Evolutionary conservation across 1,140 invertebrate species (phyloP).

Genomic region (Lordiphosa clarofinis): DNA sequence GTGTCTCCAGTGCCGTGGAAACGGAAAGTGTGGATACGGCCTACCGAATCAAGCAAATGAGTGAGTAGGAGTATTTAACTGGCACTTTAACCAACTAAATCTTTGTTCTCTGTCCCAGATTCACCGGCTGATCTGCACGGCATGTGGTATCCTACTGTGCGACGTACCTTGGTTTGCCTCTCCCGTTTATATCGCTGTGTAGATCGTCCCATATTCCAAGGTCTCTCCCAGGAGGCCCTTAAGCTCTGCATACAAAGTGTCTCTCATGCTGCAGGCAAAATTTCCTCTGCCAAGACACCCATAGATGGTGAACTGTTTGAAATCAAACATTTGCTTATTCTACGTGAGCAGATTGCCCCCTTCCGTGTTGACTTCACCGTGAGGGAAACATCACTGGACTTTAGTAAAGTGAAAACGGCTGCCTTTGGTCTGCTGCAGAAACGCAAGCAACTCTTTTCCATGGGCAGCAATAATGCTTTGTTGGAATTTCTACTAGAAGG

Average conservation of each 20-base stretch:
- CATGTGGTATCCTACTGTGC: conserved; percentile 99
- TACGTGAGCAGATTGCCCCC: conserved; percentile 98
- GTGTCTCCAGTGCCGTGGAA: conserved; percentile 81
- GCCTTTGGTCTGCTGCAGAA: conserved; percentile 93
- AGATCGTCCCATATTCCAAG: conserved; percentile 97
- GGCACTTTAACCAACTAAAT: neutral
- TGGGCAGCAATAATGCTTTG: conserved; percentile 94
- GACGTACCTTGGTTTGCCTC: conserved; percentile 95
- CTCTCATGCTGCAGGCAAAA: conserved; percentile 86
- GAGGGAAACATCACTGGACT: conserved; percentile 95
- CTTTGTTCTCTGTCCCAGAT: conserved; percentile 67
- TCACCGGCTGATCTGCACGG: conserved; percentile 98
- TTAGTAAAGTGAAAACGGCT: conserved; percentile 92
- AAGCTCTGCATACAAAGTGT: conserved; percentile 95
- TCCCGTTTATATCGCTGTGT: conserved; percentile 97
- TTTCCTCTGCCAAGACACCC: conserved; percentile 84
- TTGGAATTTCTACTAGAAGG: conserved; percentile 95
- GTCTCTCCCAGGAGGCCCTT: conserved; percentile 96
- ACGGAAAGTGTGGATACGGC: conserved; percentile 70
- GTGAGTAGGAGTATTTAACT: conserved; percentile 13
- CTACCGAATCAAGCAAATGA: conserved; percentile 67
- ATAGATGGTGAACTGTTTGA: conserved; percentile 98
- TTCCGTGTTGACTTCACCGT: conserved; percentile 98
- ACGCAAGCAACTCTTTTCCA: conserved; percentile 90
- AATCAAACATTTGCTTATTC: conserved; percentile 97